Base-by-base conservation (phyloP, 2,797 vertebrate species). In the Microctenopoma steveboyesi region DNA sequence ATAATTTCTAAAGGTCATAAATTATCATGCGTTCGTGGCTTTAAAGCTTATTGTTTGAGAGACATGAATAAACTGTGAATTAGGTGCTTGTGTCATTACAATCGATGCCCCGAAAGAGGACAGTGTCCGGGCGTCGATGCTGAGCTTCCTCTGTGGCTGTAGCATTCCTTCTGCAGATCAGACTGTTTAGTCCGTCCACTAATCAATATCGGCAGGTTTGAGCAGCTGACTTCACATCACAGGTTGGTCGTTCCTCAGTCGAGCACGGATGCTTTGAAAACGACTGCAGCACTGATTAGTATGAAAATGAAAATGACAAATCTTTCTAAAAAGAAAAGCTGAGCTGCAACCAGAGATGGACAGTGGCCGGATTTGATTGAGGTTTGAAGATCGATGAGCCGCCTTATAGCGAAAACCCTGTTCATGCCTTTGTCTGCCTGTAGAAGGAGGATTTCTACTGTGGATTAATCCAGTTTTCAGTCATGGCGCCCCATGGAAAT, bases 101-200 rank as follows among this genome's bases (percentile, higher is more conserved):
- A 58, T 68, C 56, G 3, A 65, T 78, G 37, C 48, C 3, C 15
- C 28, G 25, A 39, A 43, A 39, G 22, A 59, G 56, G 54, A 51
- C 53, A 46, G 2, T 52, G 18, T 49, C 59, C 5, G 30, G 22
- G 40, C 30, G 37, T 60, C 7, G 8, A 60, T 46, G 51, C 50
- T n/a, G 43, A 45, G 2, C 39, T 43, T 56, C 39, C 28, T 43
- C 12, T 6, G 15, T 16, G 56, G 5, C 14, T 22, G 1, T 14
- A 3, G 27, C 60, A 46, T 69, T 40, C 16, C 46, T 28, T 5
- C 6, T 48, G 62, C 14, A 3, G 30, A 67, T 56, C 25, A 50
- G n/a, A 16, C 3, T 27, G 11, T 42, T 42, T 4, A 4, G 4
- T 42, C 40, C 40, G 4, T 42, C 40, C 40, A 42, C 40, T 14